phyloP scores from a whole-genome alignment of 1,140 invertebrate species.

The Amyelois transitella region DNA sequence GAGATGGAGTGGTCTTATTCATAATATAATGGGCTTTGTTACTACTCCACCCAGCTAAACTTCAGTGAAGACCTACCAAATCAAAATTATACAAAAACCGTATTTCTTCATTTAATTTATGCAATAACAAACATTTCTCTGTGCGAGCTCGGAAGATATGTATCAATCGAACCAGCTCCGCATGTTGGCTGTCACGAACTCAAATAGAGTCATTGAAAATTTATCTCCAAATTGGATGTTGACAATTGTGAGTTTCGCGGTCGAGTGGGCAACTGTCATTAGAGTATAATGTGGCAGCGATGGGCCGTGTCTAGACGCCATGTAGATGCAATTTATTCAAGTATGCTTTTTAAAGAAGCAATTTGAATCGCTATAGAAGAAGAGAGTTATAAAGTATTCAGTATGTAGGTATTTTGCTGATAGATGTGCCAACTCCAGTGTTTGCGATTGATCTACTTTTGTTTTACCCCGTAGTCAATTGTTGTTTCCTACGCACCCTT shows the following conservation, averaged over 20 bases:
- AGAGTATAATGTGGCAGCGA: constrained; percentile 11
- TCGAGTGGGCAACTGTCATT: constrained; percentile 29
- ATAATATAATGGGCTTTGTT: too few relatives aligned
- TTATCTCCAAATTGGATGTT: constrained; percentile 5
- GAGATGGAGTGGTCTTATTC: too few relatives aligned
- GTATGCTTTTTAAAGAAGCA: neutral
- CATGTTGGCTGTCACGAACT: constrained; percentile 13
- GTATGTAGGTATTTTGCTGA: neutral
- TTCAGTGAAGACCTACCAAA: too few relatives aligned
- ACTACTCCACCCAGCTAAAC: too few relatives aligned
- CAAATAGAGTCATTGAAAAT: constrained; percentile 30
- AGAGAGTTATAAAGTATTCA: neutral
- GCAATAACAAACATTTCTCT: too few relatives aligned
- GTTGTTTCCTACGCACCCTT: constrained; percentile 36
- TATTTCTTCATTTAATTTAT: too few relatives aligned
- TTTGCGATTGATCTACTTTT: too few relatives aligned
- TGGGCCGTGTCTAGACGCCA: constrained; percentile 23
- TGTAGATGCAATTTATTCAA: constrained; percentile 2
- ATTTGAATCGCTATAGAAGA: neutral
- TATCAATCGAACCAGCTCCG: neutral
- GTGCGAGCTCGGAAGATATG: neutral
- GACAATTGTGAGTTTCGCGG: constrained; percentile 42
- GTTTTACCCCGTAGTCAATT: neutral
- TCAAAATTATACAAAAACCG: too few relatives aligned
- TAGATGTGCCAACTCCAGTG: neutral